Evolutionary conservation across 1,140 invertebrate genomes (phyloP), one percentile per base, ranked within the genome.

Genomic region (Akabosia matsudoensis): DNA sequence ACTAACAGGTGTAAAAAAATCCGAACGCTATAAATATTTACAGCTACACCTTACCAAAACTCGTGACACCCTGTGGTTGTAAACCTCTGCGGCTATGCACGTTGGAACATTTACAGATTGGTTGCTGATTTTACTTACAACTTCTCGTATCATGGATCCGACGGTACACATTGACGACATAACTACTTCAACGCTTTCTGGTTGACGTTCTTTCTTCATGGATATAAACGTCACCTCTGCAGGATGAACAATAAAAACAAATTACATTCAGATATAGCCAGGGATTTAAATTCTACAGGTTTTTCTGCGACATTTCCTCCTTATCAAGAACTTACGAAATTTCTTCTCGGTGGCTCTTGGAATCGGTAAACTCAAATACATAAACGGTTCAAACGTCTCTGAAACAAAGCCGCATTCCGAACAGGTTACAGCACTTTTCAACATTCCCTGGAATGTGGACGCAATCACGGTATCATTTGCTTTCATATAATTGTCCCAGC

Each of bases 321-420:
- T 33, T 34, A 77, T 45, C 37, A 45, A 45, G 51, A 72, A 82
- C 85, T 85, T 81, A 88, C 86, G 81, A 74, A 92, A 84, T 83
- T 90, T 89, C 76, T 87, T 86, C 81, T 91, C 89, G 86, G 90
- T 89, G 18, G 90, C 90, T 80, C 89, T 86, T 61, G 90, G 90
- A 73, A 92, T 84, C 7, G 90, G 90, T 45, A 92, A 88, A 22
- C 90, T 90, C 1, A 92, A 85, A 83, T 91, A 91, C 90, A 91
- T 91, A 79, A 92, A 92, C 34, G 91, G 90, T 81, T 92, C 91
- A 80, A 90, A 91, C 13, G 90, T 91, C 13, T 91, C 88, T 1
- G 90, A 91, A 16, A 90, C 86, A 82, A 90, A 90, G 45, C 87
- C 87, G 84, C 91, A 92, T 51, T 86, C 86, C n/a, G 87, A 88